Evolutionary conservation across 92 coral and sea anemone species (phyloP).

Genomic region (Epizoanthus ramosus): DNA sequence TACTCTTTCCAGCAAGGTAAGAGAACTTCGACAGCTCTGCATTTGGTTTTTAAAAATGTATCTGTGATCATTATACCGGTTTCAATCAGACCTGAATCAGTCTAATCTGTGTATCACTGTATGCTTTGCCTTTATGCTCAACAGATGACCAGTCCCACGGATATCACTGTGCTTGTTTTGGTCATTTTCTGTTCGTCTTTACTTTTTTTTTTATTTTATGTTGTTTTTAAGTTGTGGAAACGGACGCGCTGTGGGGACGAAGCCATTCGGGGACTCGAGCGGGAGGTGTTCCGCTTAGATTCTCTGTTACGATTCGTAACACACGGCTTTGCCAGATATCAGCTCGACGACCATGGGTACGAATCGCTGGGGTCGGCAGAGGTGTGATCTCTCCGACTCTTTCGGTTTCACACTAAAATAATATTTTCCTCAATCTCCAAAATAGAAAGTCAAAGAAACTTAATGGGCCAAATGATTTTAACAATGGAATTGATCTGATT

Average conservation of each 20-base stretch:
- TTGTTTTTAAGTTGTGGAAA: constrained; percentile 1
- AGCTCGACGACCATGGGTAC: constrained; percentile 2
- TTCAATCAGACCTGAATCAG: neutral
- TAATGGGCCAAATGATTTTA: too few species aligned
- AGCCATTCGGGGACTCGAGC: constrained; percentile 1
- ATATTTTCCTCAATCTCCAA: neutral
- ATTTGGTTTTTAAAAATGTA: neutral
- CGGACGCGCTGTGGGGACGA: neutral
- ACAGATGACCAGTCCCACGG: neutral
- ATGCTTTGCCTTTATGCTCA: neutral
- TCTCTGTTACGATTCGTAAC: constrained; percentile 6
- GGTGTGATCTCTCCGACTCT: neutral
- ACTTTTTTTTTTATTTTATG: neutral
- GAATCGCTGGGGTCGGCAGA: neutral
- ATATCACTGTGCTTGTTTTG: neutral
- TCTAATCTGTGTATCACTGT: constrained; percentile 2
- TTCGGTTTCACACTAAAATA: neutral
- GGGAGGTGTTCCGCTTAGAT: constrained; percentile 1
- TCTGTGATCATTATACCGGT: neutral
- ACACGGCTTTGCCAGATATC: neutral
- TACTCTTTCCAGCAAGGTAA: too few species aligned
- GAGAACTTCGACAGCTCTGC: too few species aligned
- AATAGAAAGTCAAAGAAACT: too few species aligned
- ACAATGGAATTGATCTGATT: too few species aligned
- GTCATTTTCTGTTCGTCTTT: neutral